phyloP scores from a whole-genome alignment of 2,888 invertebrate genomes.

The Drosophila austrosaltans region DNA sequence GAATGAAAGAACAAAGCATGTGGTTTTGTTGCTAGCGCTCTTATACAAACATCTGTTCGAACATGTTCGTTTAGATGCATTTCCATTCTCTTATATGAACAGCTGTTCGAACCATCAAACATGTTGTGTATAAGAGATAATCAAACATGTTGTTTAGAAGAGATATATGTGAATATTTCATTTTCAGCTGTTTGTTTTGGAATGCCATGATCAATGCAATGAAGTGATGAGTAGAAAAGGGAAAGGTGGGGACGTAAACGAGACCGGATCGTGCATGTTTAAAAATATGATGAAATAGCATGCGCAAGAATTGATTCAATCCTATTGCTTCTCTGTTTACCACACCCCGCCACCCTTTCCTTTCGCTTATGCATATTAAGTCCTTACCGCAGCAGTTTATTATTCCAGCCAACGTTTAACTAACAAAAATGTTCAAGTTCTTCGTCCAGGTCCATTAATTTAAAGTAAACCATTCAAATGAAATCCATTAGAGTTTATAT shows the following conservation, averaged over 20 bases:
- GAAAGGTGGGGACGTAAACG: neutral
- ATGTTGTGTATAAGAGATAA: slow-evolving; percentile 66
- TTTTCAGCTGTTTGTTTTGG: slow-evolving; percentile 3
- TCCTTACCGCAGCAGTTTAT: slow-evolving; percentile 3
- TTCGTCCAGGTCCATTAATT: slow-evolving; percentile 47
- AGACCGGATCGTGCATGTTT: slow-evolving; percentile 7
- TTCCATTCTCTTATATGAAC: slow-evolving; percentile 47
- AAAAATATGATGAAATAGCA: slow-evolving; percentile 15
- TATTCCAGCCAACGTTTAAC: slow-evolving; percentile 6
- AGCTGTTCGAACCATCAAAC: slow-evolving; percentile 44
- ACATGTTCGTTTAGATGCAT: slow-evolving; percentile 46
- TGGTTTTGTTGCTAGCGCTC: slow-evolving; percentile 14
- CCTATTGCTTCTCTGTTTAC: neutral
- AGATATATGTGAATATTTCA: neutral
- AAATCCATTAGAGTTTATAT: slow-evolving; percentile 74
- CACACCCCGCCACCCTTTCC: neutral
- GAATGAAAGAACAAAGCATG: slow-evolving; percentile 7
- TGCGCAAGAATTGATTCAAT: neutral
- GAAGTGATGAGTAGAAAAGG: neutral
- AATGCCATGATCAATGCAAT: slow-evolving; percentile 2
- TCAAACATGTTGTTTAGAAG: slow-evolving; percentile 39
- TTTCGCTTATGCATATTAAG: no score
- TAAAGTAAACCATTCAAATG: slow-evolving; percentile 63
- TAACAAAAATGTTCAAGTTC: slow-evolving; percentile 21
- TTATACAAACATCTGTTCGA: slow-evolving; percentile 44